Evolutionary conservation across 2,888 invertebrate genomes (phyloP).

Genomic region (Rhorus exstirpatorius): DNA sequence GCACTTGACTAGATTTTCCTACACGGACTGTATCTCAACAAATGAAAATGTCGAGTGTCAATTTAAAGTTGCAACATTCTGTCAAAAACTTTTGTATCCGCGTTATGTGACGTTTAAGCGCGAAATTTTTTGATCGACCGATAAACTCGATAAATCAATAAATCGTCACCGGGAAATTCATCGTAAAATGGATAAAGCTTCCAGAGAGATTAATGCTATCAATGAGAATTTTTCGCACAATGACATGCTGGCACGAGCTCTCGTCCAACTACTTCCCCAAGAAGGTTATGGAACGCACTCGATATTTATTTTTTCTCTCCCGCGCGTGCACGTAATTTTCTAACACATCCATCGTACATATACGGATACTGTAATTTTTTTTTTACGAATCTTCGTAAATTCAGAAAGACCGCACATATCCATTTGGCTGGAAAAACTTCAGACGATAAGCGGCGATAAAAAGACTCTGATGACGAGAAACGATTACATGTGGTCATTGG

Average conservation of each 20-base stretch:
- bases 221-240: slow-evolving; percentile 86
- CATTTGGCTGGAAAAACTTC: slow-evolving; percentile 84
- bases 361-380: neutral
- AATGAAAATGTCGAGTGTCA: slow-evolving; percentile 12
- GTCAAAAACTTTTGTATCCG: neutral
- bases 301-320: neutral
- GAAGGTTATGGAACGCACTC: slow-evolving; percentile 79
- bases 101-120: neutral
- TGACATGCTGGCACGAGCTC: slow-evolving; percentile 85
- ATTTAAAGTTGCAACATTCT: neutral
- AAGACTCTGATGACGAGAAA: slow-evolving; percentile 83
- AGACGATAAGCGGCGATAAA: slow-evolving; percentile 78
- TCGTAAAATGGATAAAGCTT: slow-evolving; percentile 29
- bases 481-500: slow-evolving; percentile 86
- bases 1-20: too few relatives aligned
- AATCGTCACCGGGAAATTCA: neutral
- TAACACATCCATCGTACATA: neutral
- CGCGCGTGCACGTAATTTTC: neutral
- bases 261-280: slow-evolving; percentile 84
- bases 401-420: slow-evolving; percentile 77
- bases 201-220: slow-evolving; percentile 76
- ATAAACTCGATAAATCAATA: neutral
- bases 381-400: neutral
- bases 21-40: neutral
- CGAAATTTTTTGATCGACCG: neutral